These are phyloP conservation scores for Melanotus villosus DNA, from an alignment of 2,888 invertebrate species.

Conservation along the genomic window DNA sequence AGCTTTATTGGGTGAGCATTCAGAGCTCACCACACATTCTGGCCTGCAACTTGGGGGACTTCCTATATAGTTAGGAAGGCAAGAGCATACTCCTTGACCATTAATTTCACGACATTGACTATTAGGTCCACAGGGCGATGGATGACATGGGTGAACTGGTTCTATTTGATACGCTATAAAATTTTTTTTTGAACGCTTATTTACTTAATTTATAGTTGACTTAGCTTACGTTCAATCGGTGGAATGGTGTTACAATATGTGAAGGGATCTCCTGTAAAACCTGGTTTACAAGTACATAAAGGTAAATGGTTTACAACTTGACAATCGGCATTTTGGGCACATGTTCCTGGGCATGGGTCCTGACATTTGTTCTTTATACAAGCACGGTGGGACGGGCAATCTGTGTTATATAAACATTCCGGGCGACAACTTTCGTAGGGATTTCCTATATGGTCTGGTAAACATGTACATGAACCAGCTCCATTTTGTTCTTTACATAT, in stretches of 20 bases:
- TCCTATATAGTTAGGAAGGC: conserved; percentile 76
- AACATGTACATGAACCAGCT: conserved; percentile 81
- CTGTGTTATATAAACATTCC: conserved; percentile 77
- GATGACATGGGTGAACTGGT: conserved; percentile 75
- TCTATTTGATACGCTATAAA: conserved; percentile 59
- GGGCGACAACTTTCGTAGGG: conserved; percentile 83
- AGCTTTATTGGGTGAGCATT: conserved; percentile 77
- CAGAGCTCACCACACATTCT: conserved; percentile 80
- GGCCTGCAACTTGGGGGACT: conserved; percentile 80
- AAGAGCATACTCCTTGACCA: conserved; percentile 75
- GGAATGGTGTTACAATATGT: conserved; percentile 65
- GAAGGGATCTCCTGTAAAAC: conserved; percentile 79
- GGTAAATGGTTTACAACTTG: conserved; percentile 78
- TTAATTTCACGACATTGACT: conserved; percentile 77
- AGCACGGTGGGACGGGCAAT: conserved; percentile 75
- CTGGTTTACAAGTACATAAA: conserved; percentile 74
- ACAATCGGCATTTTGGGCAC: conserved; percentile 79
- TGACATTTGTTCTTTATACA: conserved; percentile 78
- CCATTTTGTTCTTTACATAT: conserved; percentile 80
- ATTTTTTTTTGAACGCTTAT: neutral
- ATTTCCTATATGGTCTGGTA: conserved; percentile 81
- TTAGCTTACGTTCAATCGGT: conserved; percentile 67
- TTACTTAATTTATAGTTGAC: neutral
- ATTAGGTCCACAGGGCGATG: conserved; percentile 82
- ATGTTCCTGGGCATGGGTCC: conserved; percentile 80